Base-by-base conservation (phyloP, 1,140 invertebrate species). In the Augochlora pura region DNA sequence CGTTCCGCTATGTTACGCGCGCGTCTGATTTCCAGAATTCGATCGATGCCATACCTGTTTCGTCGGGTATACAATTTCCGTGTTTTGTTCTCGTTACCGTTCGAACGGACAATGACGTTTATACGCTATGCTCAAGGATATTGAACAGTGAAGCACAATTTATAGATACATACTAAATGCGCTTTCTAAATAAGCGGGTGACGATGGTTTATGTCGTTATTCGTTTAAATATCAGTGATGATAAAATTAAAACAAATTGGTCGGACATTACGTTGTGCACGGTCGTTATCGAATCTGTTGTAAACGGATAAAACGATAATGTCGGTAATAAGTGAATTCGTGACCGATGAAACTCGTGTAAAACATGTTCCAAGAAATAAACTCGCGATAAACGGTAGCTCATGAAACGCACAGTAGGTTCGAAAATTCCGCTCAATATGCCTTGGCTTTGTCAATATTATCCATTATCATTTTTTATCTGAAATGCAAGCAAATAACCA, bases 31-130 rank as follows among this genome's bases (percentile, higher is more conserved):
- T 64, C 3, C 18, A 23, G 32, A 38, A 77, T 69, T 49, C 52
- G n/a, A 77, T 49, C 9, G 14, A 2, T 38, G 7, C 0, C 3
- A 10, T 64, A 12, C 10, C 9, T 12, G 12, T 46, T 46, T 42
- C 39, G 39, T 77, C 21, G 12, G 18, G 21, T 54, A 27, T 25
- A 38, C 7, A 42, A 67, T 74, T 68, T 72, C 49, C 10, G 16
- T 18, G 39, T 69, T 74, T 21, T 68, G 18, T 21, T 52, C 54
- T 25, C 32, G 18, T 79, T 38, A 38, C 38, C 32, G 23, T 9
- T 16, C 42, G 46, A 57, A 54, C 32, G 21, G 62, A 79, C 69
- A 83, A 71, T 52, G n/a, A 32, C 32, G 65, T 21, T 83, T 78
- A 16, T 39, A 49, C 9, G 49, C 4, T 8, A 1, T 21, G 4